A percentile compares a stretch with the other conserved stretches of the same genome.
phyloP scores from a whole-genome alignment of 1,140 invertebrate species.

The Lycorma delicatula region DNA sequence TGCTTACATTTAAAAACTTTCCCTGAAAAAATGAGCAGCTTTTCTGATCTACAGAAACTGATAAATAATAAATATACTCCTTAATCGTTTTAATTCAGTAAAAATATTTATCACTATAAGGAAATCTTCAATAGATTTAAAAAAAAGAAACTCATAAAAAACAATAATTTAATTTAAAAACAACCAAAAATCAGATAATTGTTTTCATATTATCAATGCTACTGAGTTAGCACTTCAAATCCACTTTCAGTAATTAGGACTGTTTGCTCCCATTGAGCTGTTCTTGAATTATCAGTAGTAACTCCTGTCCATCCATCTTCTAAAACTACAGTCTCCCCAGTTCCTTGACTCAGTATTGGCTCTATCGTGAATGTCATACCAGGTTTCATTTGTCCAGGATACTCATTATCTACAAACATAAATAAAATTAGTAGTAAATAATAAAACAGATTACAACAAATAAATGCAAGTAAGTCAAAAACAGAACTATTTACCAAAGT shows the following conservation, averaged over 20 bases:
- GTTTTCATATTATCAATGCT: no score
- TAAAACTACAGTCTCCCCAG: constrained; percentile 51
- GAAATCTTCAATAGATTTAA: no score
- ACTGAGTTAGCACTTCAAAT: constrained; percentile 56
- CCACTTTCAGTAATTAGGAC: constrained; percentile 70
- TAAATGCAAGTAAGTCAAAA: neutral
- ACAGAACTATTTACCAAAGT: no score
- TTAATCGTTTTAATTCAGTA: no score
- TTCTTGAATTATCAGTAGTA: constrained; percentile 64
- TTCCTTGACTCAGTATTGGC: constrained; percentile 73
- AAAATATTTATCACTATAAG: no score
- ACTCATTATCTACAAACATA: constrained; percentile 50
- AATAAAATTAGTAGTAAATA: neutral
- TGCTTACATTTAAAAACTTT: no score
- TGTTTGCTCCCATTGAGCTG: constrained; percentile 89
- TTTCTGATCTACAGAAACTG: no score
- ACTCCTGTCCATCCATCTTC: constrained; percentile 85
- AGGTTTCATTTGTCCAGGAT: constrained; percentile 62
- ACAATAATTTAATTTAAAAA: no score
- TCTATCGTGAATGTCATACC: constrained; percentile 95
- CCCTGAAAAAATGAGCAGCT: no score
- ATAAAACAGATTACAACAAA: constrained; percentile 5
- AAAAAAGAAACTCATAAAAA: no score
- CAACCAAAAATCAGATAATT: no score
- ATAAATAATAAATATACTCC: no score